phyloP scores from a whole-genome alignment of 1,140 invertebrate species.

The Nebria ingens region DNA sequence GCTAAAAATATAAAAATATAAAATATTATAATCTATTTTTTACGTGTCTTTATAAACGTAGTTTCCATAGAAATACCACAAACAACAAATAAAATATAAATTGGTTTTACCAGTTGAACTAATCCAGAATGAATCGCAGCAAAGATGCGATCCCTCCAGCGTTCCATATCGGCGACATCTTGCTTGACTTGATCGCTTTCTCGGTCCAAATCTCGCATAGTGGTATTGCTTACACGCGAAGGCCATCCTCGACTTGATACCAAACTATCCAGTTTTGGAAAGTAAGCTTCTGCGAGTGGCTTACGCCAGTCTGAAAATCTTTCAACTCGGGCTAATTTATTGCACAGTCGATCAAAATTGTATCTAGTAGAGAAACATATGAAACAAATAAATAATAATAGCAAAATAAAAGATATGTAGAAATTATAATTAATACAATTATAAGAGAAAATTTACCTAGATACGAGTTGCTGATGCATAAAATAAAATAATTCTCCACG shows the following conservation, averaged over 20 bases:
- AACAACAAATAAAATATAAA: slow-evolving; percentile 10
- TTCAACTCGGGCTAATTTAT: slow-evolving; percentile 42
- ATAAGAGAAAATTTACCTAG: slow-evolving; percentile 28
- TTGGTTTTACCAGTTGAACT: slow-evolving; percentile 40
- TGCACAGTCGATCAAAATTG: slow-evolving; percentile 53
- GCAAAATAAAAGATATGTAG: too few relatives aligned
- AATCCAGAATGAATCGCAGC: slow-evolving; percentile 58
- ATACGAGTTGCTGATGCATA: slow-evolving; percentile 59
- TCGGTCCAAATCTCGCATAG: slow-evolving; percentile 49
- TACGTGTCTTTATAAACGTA: neutral
- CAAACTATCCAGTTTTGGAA: slow-evolving; percentile 56
- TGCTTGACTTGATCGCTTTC: slow-evolving; percentile 49
- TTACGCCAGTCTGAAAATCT: slow-evolving; percentile 47
- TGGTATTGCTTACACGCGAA: slow-evolving; percentile 42
- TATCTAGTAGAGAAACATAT: slow-evolving; percentile 52
- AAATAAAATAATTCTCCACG: slow-evolving; percentile 64
- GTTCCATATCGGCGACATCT: slow-evolving; percentile 54
- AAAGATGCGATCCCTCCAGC: slow-evolving; percentile 60
- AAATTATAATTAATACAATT: neutral
- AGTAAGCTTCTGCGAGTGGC: slow-evolving; percentile 54
- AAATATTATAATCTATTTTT: slow-evolving; percentile 44
- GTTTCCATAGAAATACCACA: too few relatives aligned
- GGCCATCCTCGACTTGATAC: slow-evolving; percentile 51
- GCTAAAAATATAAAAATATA: too few relatives aligned
- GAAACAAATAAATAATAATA: too few relatives aligned